Evolutionary conservation across 2,113 vertebrate species (phyloP).

Genomic region (Solenodon paradoxus): DNA sequence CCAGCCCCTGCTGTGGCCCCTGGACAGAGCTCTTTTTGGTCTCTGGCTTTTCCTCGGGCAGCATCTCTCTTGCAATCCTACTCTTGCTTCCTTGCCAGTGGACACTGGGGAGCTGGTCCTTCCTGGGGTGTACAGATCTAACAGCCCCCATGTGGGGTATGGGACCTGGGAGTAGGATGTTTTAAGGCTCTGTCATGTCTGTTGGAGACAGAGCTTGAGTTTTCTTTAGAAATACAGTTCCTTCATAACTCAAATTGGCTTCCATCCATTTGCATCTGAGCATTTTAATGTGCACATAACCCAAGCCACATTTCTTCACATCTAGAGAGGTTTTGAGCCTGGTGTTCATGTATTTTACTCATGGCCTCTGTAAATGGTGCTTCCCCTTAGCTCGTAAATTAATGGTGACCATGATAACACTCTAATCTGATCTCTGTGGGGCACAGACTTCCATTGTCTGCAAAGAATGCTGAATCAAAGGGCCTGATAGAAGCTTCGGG

Average conservation of each 20-base stretch:
- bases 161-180: too few species aligned
- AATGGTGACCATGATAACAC: not conserved
- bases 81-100: not conserved
- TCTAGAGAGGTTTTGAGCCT: not conserved
- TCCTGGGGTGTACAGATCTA: not conserved
- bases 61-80: not conserved
- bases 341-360: not conserved
- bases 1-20: not conserved
- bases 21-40: accelerated
- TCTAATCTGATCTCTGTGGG: not conserved
- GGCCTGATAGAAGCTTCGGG: not conserved
- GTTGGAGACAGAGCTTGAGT: not conserved
- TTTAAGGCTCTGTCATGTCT: not conserved
- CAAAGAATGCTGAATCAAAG: not conserved
- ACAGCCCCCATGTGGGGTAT: accelerated
- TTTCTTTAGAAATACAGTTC: not conserved
- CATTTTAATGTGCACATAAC: not conserved
- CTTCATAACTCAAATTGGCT: not conserved
- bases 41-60: not conserved
- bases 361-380: not conserved
- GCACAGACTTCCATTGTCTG: not conserved
- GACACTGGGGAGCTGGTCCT: not conserved
- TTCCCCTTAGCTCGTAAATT: not conserved
- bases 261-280: not conserved
- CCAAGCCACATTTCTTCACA: not conserved